Conservation (phyloP, 2,113 vertebrate species). For the Pampusana beccarii region DNA sequence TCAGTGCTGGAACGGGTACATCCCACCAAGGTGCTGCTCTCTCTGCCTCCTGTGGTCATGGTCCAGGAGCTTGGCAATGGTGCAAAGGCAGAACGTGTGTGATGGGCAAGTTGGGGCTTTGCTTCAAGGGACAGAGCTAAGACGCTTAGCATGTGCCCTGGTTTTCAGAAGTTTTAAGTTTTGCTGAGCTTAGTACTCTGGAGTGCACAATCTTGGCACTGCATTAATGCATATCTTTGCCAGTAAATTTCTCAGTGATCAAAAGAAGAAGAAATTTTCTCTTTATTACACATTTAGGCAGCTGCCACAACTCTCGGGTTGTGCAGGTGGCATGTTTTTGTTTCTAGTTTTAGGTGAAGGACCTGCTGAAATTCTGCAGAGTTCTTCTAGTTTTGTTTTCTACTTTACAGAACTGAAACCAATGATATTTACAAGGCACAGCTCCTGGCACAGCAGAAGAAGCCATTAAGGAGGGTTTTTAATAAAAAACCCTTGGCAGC, state of each 20-base stretch:
- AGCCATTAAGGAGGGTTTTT: accelerated
- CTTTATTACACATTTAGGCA: not conserved
- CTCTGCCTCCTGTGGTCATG: not conserved
- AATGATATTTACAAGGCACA: not conserved
- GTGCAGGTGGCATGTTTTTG: not conserved
- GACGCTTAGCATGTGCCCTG: not conserved
- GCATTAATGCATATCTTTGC: not conserved
- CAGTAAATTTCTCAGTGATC: not conserved
- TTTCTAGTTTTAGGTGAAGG: not conserved
- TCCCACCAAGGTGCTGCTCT: not conserved
- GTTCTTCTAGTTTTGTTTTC: not conserved
- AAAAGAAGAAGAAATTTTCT: not conserved
- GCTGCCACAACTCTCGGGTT: not conserved
- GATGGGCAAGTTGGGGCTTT: not conserved
- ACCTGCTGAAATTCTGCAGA: not conserved
- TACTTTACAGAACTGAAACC: not conserved
- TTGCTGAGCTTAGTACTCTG: not conserved
- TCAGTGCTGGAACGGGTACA: not conserved
- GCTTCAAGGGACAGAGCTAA: not conserved
- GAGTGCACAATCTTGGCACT: not conserved
- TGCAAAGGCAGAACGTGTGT: not conserved
- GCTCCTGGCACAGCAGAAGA: not conserved
- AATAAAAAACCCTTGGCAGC: not conserved
- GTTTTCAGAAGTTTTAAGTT: not conserved
- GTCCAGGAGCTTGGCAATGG: not conserved